Conservation (phyloP, 2,888 invertebrate genomes). For the Tachina lurida region DNA sequence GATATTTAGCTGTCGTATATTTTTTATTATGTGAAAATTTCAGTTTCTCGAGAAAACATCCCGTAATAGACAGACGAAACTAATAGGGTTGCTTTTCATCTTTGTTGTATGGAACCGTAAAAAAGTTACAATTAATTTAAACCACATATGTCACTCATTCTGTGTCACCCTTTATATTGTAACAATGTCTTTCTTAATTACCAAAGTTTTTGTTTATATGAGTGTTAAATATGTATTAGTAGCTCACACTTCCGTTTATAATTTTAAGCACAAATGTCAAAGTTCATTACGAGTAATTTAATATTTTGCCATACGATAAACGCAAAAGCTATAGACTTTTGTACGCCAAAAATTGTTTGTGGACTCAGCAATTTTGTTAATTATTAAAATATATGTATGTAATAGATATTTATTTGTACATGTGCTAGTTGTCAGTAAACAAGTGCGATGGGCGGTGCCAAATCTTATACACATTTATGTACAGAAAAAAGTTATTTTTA, state of each 20-base stretch:
- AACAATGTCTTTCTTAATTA: no score
- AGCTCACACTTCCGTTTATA: neutral
- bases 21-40: no score
- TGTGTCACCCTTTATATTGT: slow-evolving; percentile 1
- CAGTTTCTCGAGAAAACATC: no score
- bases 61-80: no score
- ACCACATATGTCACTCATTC: no score
- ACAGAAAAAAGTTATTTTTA: no score
- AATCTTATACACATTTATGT: no score
- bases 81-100: no score
- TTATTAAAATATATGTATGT: slow-evolving; percentile 46
- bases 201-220: slow-evolving; percentile 2
- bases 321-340: neutral
- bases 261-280: neutral
- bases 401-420: slow-evolving; percentile 3
- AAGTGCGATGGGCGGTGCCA: no score
- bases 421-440: neutral
- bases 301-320: slow-evolving; percentile 13
- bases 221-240: slow-evolving; percentile 18
- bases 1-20: no score
- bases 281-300: slow-evolving; percentile 9
- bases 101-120: no score
- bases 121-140: no score
- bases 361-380: slow-evolving; percentile 48
- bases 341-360: slow-evolving; percentile 22